phyloP scores from a whole-genome alignment of 2,888 invertebrate species.

The Aphrophora alni region DNA sequence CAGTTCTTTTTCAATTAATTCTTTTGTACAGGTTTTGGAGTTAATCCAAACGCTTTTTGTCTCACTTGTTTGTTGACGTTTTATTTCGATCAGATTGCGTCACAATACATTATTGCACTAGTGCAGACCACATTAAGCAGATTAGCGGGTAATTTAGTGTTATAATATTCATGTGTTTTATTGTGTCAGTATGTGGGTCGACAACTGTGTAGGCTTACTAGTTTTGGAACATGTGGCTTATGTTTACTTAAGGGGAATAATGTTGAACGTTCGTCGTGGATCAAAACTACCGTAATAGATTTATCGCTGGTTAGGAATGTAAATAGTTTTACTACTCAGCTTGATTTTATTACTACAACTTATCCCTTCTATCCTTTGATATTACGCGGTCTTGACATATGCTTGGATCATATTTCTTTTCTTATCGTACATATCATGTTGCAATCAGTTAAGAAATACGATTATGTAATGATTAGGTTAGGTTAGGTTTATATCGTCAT shows the following conservation, averaged over 20 bases:
- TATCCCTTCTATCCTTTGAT: neutral
- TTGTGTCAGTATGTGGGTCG: neutral
- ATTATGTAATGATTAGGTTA: too few species aligned
- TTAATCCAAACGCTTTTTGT: too few species aligned
- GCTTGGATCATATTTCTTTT: too few species aligned
- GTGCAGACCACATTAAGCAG: neutral
- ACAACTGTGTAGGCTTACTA: neutral
- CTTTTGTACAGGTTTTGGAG: neutral
- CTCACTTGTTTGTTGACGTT: neutral
- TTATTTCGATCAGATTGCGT: neutral
- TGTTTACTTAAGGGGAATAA: neutral
- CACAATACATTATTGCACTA: neutral
- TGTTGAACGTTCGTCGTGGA: neutral
- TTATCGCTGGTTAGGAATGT: neutral
- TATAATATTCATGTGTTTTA: neutral
- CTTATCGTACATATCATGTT: too few species aligned
- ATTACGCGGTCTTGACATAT: too few species aligned
- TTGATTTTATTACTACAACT: neutral
- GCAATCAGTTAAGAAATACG: too few species aligned
- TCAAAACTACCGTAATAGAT: neutral
- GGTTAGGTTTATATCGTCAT: too few species aligned
- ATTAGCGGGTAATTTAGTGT: neutral
- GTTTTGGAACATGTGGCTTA: too few species aligned
- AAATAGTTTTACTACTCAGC: neutral
- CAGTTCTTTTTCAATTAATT: neutral